Base-by-base conservation (phyloP, 2,888 invertebrate species). In the Pyralis farinalis region DNA sequence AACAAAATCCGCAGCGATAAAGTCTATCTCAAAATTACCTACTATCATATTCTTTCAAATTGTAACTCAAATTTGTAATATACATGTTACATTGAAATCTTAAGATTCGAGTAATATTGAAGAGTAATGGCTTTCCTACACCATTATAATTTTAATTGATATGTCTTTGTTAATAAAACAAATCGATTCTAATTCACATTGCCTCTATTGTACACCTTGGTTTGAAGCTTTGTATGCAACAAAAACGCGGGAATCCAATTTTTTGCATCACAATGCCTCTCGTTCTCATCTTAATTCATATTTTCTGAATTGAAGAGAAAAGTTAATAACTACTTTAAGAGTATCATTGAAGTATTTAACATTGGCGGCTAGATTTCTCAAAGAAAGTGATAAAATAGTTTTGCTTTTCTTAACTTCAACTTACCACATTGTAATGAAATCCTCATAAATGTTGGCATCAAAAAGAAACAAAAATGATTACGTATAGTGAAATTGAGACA, bases 161-260 rank as follows among this genome's bases (percentile, higher is more conserved):
- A 49, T 56, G 53, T 64, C 56, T 58, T 57, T 57, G 50, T 65
- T 53, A 55, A 56, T 60, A 46, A 40, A 10, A 37, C 33, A 39
- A 58, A 49, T 53, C 51, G 45, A 54, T 59, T 56, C 56, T 44
- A 39, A 54, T 53, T 45, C 48, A 49, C 55, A 42, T 40, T 61
- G 56, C 47, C 43, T 43, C 65, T 49, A 71, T 72, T 72, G 71
- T 72, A 49, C 63, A 16, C 16, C 2, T 16, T 16, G 16, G 4
- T 3, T 16, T 49, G 32, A 36, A 42, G 16, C 34, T 12, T 21
- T 4, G 7, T 12, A 20, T 36, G 31, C 12, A 36, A 56, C 47
- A 79, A 81, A 78, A 81, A 70, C 78, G 71, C 71, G 80, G 56
- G 79, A 79, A 77, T 52, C 37, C 34, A 44, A 66, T 69, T 68